A percentile compares a stretch with the other conserved stretches of the same genome.
These are phyloP conservation scores for Drosophila carrolli DNA, from an alignment of 1,140 invertebrate genomes.

Conservation along the genomic window DNA sequence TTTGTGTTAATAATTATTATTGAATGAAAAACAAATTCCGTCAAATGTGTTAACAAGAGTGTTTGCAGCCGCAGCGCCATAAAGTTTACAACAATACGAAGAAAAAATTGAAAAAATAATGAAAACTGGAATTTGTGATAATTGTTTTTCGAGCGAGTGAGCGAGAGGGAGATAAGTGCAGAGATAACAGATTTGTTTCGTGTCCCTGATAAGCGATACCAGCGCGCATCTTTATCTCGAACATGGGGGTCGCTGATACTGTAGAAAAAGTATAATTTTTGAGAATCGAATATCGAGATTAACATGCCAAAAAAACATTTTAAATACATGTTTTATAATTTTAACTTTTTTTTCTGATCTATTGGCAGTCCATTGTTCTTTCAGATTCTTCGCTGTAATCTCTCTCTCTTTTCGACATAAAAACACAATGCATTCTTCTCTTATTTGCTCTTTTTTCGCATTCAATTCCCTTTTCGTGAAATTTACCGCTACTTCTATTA, in stretches of 20 bases:
- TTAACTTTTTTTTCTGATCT: slow-evolving; percentile 5
- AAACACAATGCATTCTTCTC: slow-evolving; percentile 35
- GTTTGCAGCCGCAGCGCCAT: slow-evolving; percentile 34
- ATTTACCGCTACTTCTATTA: slow-evolving; percentile 56
- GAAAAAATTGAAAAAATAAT: slow-evolving; percentile 33
- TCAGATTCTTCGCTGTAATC: slow-evolving; percentile 29
- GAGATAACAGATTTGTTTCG: slow-evolving; percentile 46
- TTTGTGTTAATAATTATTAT: slow-evolving; percentile 52
- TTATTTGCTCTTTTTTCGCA: slow-evolving; percentile 16
- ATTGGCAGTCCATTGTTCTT: slow-evolving; percentile 19
- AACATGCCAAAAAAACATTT: neutral
- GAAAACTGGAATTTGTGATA: slow-evolving; percentile 51
- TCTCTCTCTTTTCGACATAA: slow-evolving; percentile 11
- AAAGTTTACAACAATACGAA: slow-evolving; percentile 42
- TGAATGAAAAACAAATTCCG: slow-evolving; percentile 45
- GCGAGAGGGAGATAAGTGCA: slow-evolving; percentile 14
- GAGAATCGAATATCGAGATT: neutral
- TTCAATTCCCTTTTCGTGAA: slow-evolving; percentile 35
- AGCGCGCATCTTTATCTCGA: slow-evolving; percentile 38
- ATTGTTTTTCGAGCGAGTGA: slow-evolving; percentile 25
- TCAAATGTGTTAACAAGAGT: slow-evolving; percentile 68
- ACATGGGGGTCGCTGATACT: slow-evolving; percentile 26
- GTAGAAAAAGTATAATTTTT: slow-evolving; percentile 24
- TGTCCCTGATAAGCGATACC: slow-evolving; percentile 39
- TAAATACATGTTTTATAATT: slow-evolving; percentile 10